Conservation (phyloP, 2,888 invertebrate species). For the Machimus atricapillus region DNA sequence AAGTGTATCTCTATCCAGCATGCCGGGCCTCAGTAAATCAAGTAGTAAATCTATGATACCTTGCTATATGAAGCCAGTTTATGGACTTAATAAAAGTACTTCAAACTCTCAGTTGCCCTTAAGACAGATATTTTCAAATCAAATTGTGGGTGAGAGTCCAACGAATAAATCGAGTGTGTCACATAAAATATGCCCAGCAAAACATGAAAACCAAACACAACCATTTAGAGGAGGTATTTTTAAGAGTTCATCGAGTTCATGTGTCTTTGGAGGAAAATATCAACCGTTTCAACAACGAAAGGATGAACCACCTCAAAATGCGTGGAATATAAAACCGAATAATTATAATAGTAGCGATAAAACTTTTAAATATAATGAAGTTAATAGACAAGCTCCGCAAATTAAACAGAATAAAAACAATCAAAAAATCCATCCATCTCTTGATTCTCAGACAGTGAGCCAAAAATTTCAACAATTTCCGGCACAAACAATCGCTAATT, state of each 20-base stretch:
- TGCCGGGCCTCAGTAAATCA: constrained; percentile 55
- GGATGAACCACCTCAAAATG: not conserved
- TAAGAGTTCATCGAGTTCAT: constrained; percentile 61
- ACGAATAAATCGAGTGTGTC: not conserved
- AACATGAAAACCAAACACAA: not conserved
- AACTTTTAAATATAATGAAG: not conserved
- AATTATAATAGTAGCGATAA: not conserved
- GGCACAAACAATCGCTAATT: not conserved
- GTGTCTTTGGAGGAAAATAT: constrained; percentile 53
- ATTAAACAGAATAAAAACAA: not conserved
- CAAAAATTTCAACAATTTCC: not conserved
- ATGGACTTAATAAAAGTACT: constrained; percentile 58
- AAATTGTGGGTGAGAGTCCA: not conserved
- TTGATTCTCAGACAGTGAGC: not conserved
- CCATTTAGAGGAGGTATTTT: constrained; percentile 50
- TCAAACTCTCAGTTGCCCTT: constrained; percentile 59
- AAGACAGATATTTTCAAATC: constrained; percentile 7
- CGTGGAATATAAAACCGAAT: not conserved
- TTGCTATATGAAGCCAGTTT: constrained; percentile 59
- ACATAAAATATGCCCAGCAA: not conserved
- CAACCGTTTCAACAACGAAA: constrained; percentile 52
- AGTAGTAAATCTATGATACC: constrained; percentile 60
- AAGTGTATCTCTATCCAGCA: constrained; percentile 59
- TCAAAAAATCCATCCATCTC: not conserved
- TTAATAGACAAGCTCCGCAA: not conserved